phyloP scores from a whole-genome alignment of 2,113 vertebrate genomes.

The Hippolais icterina region DNA sequence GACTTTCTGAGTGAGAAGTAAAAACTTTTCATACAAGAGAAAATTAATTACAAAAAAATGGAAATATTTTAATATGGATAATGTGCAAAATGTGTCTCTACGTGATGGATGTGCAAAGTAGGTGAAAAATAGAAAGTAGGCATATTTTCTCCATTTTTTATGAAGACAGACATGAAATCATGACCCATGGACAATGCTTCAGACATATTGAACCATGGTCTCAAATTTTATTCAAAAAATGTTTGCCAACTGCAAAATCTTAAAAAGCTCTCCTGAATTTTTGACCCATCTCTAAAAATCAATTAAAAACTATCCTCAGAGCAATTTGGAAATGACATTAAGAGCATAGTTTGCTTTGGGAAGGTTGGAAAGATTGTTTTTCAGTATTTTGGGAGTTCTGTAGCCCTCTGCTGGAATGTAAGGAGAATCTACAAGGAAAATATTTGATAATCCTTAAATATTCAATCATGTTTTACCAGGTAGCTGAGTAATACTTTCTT shows the following conservation, averaged over 20 bases:
- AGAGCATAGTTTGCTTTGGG: background rate
- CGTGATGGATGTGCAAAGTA: background rate
- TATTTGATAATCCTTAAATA: slow-evolving; percentile 6
- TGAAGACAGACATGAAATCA: background rate
- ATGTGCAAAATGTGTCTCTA: background rate
- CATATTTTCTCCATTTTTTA: background rate
- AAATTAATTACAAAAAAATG: background rate
- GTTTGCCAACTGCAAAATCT: background rate
- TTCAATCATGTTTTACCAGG: background rate
- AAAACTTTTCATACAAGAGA: background rate
- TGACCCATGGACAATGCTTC: background rate
- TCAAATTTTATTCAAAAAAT: background rate
- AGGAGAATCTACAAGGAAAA: slow-evolving; percentile 33
- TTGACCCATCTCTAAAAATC: background rate
- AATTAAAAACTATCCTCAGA: background rate
- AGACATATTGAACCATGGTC: background rate
- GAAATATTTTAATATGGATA: background rate
- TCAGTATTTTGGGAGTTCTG: slow-evolving; percentile 48
- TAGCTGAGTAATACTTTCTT: background rate
- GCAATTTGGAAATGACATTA: background rate
- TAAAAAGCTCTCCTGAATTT: background rate
- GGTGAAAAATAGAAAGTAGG: background rate
- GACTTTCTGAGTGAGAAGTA: background rate
- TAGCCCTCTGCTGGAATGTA: slow-evolving; percentile 60
- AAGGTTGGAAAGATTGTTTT: slow-evolving; percentile 16